Base-by-base conservation (phyloP, 2,113 vertebrate genomes). In the Nothocercus nigrocapillus region DNA sequence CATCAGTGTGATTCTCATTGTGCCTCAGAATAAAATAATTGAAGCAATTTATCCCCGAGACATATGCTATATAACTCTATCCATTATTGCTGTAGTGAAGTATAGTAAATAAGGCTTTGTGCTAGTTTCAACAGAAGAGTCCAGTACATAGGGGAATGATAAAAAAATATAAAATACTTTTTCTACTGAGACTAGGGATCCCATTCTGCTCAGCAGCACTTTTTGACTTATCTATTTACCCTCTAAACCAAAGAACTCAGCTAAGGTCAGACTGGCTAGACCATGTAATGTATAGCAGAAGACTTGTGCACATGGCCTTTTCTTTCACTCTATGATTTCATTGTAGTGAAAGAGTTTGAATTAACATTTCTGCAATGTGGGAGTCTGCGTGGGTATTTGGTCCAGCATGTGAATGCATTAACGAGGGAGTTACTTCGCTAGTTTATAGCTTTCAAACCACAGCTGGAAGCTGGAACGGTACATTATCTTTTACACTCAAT, bases 1-100 rank as follows among this genome's bases (percentile, higher is more conserved):
- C 84, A 93, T 88, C 86, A 69, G 10, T 58, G 20, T 92, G 66
- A 75, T 58, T 94, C 56, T 92, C 58, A 64, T 70, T 93, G 64
- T 95, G 96, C 45, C 51, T 91, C 81, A 94, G 64, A 94, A 95
- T 95, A 89, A 97, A 97, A 95, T 93, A 97, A 96, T 92, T 96
- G 88, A 97, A 92, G 45, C 10, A 88, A 97, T 97, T 97, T 90
- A 92, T 97, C 88, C 92, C 95, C 5, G n/a, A 92, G 94, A 94
- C 66, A 92, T 90, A 49, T 63, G 17, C 38, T 95, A 24, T 93
- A 74, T 96, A 95, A 94, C 19, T 95, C 85, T 88, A 87, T 95
- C 69, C 58, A 61, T 95, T 96, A 87, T 76, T 88, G 36, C 66
- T 88, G 30, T 66, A 91, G 19, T 88, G 73, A 88, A 92, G 16